Conservation (phyloP, 2,888 invertebrate genomes). For the Brachyptera putata region DNA sequence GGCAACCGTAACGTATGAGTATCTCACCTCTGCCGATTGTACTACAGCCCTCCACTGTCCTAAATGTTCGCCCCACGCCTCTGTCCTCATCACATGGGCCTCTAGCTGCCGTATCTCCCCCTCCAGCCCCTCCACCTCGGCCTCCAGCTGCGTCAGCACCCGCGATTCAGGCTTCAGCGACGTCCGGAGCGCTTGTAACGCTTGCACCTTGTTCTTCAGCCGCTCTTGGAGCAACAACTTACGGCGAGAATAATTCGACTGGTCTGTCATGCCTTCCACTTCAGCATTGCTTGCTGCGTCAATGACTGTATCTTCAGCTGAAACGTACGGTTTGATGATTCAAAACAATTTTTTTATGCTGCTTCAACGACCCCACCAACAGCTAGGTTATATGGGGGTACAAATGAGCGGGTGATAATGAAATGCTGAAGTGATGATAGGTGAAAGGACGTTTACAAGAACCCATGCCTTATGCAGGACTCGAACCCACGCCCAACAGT, state of each 20-base stretch:
- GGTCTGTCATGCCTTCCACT: slow-evolving; percentile 62
- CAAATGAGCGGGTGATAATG: no score
- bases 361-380: no score
- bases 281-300: slow-evolving; percentile 49
- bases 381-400: no score
- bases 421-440: no score
- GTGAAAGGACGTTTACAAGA: no score
- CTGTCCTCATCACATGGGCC: slow-evolving; percentile 78
- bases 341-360: no score
- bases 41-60: slow-evolving; percentile 84
- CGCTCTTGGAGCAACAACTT: slow-evolving; percentile 80
- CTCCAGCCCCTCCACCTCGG: slow-evolving; percentile 78
- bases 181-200: slow-evolving; percentile 74
- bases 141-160: slow-evolving; percentile 71
- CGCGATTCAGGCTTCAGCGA: slow-evolving; percentile 80
- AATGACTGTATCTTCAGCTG: background rate
- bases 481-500: no score
- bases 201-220: slow-evolving; percentile 78
- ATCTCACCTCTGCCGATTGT: slow-evolving; percentile 70
- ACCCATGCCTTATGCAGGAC: no score
- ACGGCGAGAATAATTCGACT: slow-evolving; percentile 74
- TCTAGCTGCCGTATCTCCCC: slow-evolving; percentile 77
- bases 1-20: no score
- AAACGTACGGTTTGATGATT: no score
- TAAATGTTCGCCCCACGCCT: slow-evolving; percentile 85